Conservation (phyloP, 2,797 vertebrate species). For the Gobio occitaniae region DNA sequence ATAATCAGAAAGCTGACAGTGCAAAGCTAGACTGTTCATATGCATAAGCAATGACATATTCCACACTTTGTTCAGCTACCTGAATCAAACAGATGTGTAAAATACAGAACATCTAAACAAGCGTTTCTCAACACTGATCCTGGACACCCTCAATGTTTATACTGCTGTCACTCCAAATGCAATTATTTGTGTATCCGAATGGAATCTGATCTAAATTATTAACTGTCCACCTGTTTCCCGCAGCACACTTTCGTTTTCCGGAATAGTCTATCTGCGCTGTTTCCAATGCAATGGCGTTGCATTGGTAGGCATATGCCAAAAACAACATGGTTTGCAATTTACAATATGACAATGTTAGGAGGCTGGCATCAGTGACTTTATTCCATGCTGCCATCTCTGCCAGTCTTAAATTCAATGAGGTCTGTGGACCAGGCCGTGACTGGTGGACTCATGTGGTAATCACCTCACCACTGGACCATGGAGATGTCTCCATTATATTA, state of each 20-base stretch:
- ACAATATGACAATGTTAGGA: neutral
- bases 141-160: neutral
- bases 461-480: neutral
- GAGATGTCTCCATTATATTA: neutral
- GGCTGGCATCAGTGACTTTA: neutral
- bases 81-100: neutral
- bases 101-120: neutral
- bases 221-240: neutral
- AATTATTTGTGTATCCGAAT: neutral
- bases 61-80: neutral
- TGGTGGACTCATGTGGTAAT: neutral
- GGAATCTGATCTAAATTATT: neutral
- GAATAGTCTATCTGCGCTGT: neutral
- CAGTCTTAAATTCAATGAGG: neutral
- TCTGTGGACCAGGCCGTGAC: neutral
- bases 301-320: neutral
- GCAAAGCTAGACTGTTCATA: neutral
- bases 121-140: neutral
- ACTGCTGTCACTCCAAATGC: neutral
- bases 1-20: slow-evolving; percentile 44
- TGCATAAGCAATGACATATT: neutral
- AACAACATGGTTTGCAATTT: neutral
- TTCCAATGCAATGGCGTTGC: neutral
- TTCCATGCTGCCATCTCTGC: neutral
- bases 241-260: neutral